Conservation (phyloP, 1,140 invertebrate species). For the Pomacea maculata region DNA sequence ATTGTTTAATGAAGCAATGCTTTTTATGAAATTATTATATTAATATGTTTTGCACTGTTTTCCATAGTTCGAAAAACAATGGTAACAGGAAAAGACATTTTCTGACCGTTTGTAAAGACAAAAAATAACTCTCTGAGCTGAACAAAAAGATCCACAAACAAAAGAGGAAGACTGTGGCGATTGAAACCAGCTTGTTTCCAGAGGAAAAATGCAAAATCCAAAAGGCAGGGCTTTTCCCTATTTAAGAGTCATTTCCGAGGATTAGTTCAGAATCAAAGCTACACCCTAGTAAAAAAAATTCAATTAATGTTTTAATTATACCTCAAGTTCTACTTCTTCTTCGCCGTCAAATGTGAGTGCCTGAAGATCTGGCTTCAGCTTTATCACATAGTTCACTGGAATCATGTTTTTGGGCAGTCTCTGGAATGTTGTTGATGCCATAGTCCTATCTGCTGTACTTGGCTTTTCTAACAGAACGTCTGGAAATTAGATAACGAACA, state of each 20-base stretch:
- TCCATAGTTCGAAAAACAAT: too few species aligned
- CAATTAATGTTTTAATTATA: slow-evolving; percentile 62
- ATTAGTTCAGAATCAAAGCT: not conserved
- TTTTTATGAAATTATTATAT: too few species aligned
- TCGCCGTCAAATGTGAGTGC: slow-evolving; percentile 84
- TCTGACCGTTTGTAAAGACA: too few species aligned
- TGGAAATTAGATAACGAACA: too few species aligned
- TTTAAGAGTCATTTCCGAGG: not conserved
- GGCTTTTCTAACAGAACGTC: too few species aligned
- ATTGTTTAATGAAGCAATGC: too few species aligned
- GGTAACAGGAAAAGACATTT: too few species aligned
- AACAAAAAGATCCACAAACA: not conserved
- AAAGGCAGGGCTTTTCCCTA: too few species aligned
- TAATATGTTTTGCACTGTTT: too few species aligned
- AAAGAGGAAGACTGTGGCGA: too few species aligned
- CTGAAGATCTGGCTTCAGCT: slow-evolving; percentile 81
- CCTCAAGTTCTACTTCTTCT: slow-evolving; percentile 80
- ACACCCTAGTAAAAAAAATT: not conserved
- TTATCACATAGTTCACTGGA: slow-evolving; percentile 83
- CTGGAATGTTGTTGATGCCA: slow-evolving; percentile 69
- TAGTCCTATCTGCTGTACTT: not conserved
- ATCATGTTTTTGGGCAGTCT: slow-evolving; percentile 80
- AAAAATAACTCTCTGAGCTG: too few species aligned
- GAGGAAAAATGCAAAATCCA: not conserved
- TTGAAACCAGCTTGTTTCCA: too few species aligned